These are phyloP conservation scores for Ciconia boyciana DNA, from an alignment of 2,113 vertebrate species.

Conservation along the genomic window DNA sequence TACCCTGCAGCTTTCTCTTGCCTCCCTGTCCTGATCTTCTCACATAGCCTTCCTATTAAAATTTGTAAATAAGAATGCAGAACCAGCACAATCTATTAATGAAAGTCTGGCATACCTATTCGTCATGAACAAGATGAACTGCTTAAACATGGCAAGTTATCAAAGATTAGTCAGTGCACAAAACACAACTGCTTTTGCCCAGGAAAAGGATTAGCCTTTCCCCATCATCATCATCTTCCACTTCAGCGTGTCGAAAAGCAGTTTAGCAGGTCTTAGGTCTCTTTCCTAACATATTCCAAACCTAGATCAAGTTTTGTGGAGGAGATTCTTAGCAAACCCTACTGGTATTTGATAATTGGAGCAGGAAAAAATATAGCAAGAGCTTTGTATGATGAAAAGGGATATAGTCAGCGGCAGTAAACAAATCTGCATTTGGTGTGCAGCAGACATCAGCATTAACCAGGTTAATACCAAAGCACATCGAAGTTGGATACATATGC, in stretches of 20 bases:
- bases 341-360: not conserved
- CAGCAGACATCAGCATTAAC: not conserved
- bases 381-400: not conserved
- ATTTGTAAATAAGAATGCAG: not conserved
- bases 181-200: not conserved
- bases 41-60: not conserved
- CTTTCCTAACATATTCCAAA: not conserved
- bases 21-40: not conserved
- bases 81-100: not conserved
- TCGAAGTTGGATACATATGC: not conserved
- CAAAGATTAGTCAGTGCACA: constrained; percentile 30
- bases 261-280: not conserved
- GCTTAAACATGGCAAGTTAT: constrained; percentile 16
- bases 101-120: not conserved
- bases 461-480: not conserved
- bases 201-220: constrained; percentile 27
- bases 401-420: not conserved
- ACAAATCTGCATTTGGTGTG: not conserved
- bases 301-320: not conserved
- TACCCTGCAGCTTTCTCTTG: not conserved
- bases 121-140: constrained; percentile 4
- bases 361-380: not conserved
- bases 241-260: not conserved
- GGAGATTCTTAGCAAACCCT: not conserved
- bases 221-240: not conserved